Conservation (phyloP, 2,888 invertebrate genomes). For the Invenusta paracnida region DNA sequence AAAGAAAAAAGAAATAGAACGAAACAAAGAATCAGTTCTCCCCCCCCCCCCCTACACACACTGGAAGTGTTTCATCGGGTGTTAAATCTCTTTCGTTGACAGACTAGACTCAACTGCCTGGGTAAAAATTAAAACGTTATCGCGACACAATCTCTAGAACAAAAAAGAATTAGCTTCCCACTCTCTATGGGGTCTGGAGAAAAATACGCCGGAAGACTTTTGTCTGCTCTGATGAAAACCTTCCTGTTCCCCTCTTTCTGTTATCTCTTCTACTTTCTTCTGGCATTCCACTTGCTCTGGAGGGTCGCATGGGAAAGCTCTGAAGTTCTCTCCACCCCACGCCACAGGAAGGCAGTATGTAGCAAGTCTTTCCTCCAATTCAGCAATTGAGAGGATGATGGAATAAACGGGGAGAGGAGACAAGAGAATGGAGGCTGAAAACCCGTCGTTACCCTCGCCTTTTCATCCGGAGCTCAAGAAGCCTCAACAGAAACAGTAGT, state of each 20-base stretch:
- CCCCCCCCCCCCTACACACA: too few relatives aligned
- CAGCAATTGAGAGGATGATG: neutral
- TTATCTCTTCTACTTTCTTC: too few relatives aligned
- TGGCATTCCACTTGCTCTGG: too few relatives aligned
- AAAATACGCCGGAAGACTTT: neutral
- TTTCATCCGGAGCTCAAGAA: too few relatives aligned
- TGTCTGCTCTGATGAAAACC: neutral
- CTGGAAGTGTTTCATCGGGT: neutral
- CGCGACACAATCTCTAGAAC: neutral
- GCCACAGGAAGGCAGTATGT: neutral
- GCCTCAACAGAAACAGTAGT: too few relatives aligned
- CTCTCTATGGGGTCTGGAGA: neutral
- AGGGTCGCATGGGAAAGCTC: too few relatives aligned
- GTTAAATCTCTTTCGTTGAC: constrained; percentile 5
- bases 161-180: constrained; percentile 2
- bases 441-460: neutral
- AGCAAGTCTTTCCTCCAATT: neutral
- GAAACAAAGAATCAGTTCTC: too few relatives aligned
- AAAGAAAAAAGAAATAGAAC: too few relatives aligned
- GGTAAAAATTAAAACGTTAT: neutral
- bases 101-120: neutral
- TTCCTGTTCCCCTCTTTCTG: neutral
- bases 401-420: neutral
- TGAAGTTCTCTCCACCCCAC: too few relatives aligned
- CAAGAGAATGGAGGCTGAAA: neutral